Conservation (phyloP, 92 coral and sea anemone species). For the Epizoanthus fatuus region DNA sequence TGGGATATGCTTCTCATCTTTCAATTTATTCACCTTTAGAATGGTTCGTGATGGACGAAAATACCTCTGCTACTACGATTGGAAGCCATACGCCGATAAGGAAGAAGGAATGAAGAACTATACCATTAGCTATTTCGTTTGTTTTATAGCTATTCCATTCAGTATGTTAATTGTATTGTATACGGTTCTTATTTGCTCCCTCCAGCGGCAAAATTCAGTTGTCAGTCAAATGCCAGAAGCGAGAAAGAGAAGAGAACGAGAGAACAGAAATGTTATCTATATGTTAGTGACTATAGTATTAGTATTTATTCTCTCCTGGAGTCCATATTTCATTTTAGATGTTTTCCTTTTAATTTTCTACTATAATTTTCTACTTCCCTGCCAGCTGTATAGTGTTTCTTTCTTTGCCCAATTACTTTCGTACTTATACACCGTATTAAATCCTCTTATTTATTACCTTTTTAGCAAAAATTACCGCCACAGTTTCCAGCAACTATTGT, state of each 20-base stretch:
- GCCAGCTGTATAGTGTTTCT: not conserved
- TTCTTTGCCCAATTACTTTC: not conserved
- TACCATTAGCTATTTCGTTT: constrained; percentile 7
- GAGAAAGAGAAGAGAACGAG: constrained; percentile 7
- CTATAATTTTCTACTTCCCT: constrained; percentile 8
- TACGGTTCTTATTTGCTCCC: constrained; percentile 8
- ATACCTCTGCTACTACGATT: not conserved
- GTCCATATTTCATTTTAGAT: not conserved
- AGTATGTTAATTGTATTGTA: not conserved
- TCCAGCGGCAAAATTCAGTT: constrained; percentile 5
- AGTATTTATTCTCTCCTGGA: constrained; percentile 15
- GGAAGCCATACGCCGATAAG: not conserved
- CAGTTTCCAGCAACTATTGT: constrained; percentile 12
- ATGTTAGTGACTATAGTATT: constrained; percentile 18
- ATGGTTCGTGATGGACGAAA: not conserved
- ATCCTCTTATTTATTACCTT: constrained; percentile 20
- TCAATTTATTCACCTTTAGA: constrained; percentile 7
- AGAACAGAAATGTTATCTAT: constrained; percentile 31
- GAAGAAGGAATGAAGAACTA: constrained; percentile 2
- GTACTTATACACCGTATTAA: not conserved
- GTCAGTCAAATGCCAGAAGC: constrained; percentile 22
- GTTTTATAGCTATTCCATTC: constrained; percentile 14
- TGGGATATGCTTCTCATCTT: not conserved
- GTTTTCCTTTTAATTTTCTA: constrained; percentile 7
- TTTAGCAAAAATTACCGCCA: constrained; percentile 15